A percentile compares a stretch with the other conserved stretches of the same genome.
Evolutionary conservation across 1,140 invertebrate species (phyloP).

Genomic region (Zaprionus capensis): DNA sequence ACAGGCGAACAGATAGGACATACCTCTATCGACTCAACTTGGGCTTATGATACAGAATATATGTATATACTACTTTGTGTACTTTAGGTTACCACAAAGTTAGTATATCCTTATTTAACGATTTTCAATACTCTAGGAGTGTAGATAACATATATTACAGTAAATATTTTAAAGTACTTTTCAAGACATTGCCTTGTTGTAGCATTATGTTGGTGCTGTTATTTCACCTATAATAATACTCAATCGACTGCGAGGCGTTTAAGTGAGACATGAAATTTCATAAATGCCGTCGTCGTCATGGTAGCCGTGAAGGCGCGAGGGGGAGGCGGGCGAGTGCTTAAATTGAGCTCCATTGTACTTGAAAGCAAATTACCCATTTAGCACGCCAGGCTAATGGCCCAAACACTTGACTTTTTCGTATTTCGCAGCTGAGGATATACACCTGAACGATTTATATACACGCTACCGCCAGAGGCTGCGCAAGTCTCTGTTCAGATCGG

Average conservation of each 20-base stretch:
- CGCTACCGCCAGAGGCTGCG: constrained; percentile 83
- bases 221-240: constrained; percentile 14
- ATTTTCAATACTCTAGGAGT: too few relatives aligned
- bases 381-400: constrained; percentile 41
- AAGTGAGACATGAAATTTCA: constrained; percentile 14
- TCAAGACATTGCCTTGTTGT: too few relatives aligned
- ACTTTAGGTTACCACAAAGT: too few relatives aligned
- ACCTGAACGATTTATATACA: constrained; percentile 83
- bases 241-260: constrained; percentile 7
- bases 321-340: background rate
- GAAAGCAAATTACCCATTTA: constrained; percentile 40
- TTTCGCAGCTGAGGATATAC: constrained; percentile 79
- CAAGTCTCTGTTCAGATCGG: constrained; percentile 83
- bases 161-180: background rate
- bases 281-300: constrained; percentile 13
- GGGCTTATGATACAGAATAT: too few relatives aligned
- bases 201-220: background rate
- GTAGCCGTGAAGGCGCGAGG: background rate
- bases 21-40: too few relatives aligned
- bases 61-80: too few relatives aligned
- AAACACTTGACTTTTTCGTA: constrained; percentile 43
- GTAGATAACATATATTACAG: too few relatives aligned
- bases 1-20: too few relatives aligned
- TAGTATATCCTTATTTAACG: too few relatives aligned
- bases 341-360: constrained; percentile 11